These are phyloP conservation scores for Hypotaenidia philippensis DNA, from an alignment of 2,797 vertebrate genomes.

Conservation along the genomic window DNA sequence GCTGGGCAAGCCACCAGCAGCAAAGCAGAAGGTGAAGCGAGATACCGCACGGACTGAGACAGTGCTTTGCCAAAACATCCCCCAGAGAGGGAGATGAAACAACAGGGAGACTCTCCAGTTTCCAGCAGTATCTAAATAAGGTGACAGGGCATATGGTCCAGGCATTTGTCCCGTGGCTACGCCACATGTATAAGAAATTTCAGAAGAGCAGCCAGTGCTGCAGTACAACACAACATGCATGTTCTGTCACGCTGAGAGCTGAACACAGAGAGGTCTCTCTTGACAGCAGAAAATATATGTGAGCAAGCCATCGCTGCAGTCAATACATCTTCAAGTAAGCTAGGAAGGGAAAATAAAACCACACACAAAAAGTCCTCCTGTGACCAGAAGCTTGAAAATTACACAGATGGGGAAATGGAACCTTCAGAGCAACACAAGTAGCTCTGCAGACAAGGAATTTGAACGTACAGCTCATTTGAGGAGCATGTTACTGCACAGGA, in stretches of 20 bases:
- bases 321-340: not conserved
- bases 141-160: not conserved
- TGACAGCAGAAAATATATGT: not conserved
- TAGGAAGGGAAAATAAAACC: not conserved
- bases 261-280: fast-evolving
- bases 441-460: not conserved
- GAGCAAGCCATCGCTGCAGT: not conserved
- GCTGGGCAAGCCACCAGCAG: not conserved
- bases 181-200: not conserved
- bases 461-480: not conserved
- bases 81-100: not conserved
- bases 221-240: not conserved
- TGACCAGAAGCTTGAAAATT: not conserved
- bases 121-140: not conserved
- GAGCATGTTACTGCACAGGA: not conserved
- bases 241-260: not conserved
- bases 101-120: not conserved
- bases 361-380: not conserved
- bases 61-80: not conserved
- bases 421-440: not conserved
- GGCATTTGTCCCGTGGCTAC: not conserved
- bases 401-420: not conserved
- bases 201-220: not conserved
- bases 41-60: not conserved
- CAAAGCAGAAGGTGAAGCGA: not conserved